Conservation (phyloP, 1,140 invertebrate genomes). For the Ruditapes philippinarum region DNA sequence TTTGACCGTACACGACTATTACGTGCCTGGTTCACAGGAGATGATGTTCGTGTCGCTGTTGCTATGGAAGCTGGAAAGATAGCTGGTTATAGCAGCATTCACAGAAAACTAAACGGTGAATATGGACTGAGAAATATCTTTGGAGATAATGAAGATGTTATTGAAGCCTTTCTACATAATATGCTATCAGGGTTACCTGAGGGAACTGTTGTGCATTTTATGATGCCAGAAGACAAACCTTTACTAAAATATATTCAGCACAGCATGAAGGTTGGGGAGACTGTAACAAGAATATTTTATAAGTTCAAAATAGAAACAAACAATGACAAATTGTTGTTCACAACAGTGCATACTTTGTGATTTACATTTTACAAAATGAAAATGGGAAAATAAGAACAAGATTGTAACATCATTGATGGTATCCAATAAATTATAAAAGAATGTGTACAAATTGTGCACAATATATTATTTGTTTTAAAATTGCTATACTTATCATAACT, state of each 20-base stretch:
- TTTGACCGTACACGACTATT: conserved; percentile 17
- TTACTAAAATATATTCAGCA: conserved; percentile 34
- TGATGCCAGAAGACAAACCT: conserved; percentile 1
- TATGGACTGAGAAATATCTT: conserved; percentile 30
- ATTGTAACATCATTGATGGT: too few relatives aligned
- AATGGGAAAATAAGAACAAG: too few relatives aligned
- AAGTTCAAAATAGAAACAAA: conserved; percentile 32
- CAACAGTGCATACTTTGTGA: conserved; percentile 26
- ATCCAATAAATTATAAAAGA: too few relatives aligned
- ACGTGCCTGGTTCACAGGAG: conserved; percentile 23
- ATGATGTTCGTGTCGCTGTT: background rate
- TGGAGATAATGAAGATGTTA: conserved; percentile 30
- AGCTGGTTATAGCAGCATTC: conserved; percentile 39
- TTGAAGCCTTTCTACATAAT: conserved; percentile 14
- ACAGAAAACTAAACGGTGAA: background rate
- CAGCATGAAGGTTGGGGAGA: background rate
- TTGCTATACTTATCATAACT: too few relatives aligned
- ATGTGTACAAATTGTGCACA: too few relatives aligned
- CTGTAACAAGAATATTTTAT: conserved; percentile 11
- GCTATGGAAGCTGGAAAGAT: conserved; percentile 2
- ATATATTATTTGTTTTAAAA: too few relatives aligned
- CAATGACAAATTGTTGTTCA: conserved; percentile 35
- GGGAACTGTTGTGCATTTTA: background rate
- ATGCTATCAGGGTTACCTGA: background rate
- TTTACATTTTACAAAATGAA: too few relatives aligned